Evolutionary conservation across 2,888 invertebrate genomes (phyloP).

Genomic region (Hirtodrosophila alboralis): DNA sequence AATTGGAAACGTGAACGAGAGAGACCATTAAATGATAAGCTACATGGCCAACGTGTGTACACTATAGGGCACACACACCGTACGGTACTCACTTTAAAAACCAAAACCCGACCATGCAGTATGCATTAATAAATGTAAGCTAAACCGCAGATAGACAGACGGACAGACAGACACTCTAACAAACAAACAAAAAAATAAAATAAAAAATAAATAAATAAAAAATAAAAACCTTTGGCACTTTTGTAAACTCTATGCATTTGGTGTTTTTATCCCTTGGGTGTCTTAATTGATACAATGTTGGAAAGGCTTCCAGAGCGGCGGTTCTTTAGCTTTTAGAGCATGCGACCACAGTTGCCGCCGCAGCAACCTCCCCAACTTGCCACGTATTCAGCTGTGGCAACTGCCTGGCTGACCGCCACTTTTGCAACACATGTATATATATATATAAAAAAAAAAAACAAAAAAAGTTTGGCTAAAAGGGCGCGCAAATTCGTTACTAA

Average conservation of each 20-base stretch:
- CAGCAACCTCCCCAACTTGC: slow-evolving; percentile 19
- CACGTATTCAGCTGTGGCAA: slow-evolving; percentile 24
- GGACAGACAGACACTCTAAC: background rate
- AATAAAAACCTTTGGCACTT: slow-evolving; percentile 47
- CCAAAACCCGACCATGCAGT: slow-evolving; percentile 31
- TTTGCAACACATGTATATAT: slow-evolving; percentile 28
- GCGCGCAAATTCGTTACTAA: slow-evolving; percentile 33
- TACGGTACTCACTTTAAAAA: slow-evolving; percentile 20
- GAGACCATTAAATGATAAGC: slow-evolving; percentile 56
- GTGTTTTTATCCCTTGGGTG: slow-evolving; percentile 47
- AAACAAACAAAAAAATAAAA: no score
- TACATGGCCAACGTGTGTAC: slow-evolving; percentile 27
- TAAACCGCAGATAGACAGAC: slow-evolving; percentile 54
- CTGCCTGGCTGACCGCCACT: slow-evolving; percentile 51
- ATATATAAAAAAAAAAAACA: slow-evolving; percentile 1
- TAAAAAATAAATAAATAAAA: no score
- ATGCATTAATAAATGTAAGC: slow-evolving; percentile 64
- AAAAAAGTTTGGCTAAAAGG: slow-evolving; percentile 39
- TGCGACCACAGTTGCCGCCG: slow-evolving; percentile 56
- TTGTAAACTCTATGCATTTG: slow-evolving; percentile 35
- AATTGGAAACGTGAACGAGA: slow-evolving; percentile 57
- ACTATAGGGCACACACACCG: slow-evolving; percentile 3
- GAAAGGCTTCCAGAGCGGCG: slow-evolving; percentile 5
- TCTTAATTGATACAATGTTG: slow-evolving; percentile 63
- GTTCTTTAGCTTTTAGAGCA: slow-evolving; percentile 68